A percentile compares a stretch with the other conserved stretches of the same genome.
These are phyloP conservation scores for Chymomyza amoena DNA, from an alignment of 2,888 invertebrate species.

Conservation along the genomic window DNA sequence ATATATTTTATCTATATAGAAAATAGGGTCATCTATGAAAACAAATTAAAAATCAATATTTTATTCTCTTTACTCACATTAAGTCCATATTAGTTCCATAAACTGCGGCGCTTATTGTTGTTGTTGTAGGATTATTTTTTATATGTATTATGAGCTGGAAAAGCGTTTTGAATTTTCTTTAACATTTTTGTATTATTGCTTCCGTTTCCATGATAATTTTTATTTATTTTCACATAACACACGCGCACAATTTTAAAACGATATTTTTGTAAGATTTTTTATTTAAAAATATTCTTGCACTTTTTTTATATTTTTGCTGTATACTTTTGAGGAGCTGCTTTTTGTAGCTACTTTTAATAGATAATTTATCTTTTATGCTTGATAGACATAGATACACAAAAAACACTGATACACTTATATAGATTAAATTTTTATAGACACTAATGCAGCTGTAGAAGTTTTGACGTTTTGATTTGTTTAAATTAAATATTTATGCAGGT, in stretches of 20 bases:
- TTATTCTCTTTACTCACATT: slow-evolving; percentile 45
- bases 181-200: neutral
- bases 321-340: neutral
- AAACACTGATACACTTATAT: slow-evolving; percentile 1
- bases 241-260: slow-evolving; percentile 2
- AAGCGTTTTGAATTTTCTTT: slow-evolving; percentile 4
- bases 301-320: neutral
- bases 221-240: neutral
- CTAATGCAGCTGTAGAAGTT: slow-evolving; percentile 15
- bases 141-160: slow-evolving; percentile 2
- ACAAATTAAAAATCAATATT: slow-evolving; percentile 16
- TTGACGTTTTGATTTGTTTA: slow-evolving; percentile 3
- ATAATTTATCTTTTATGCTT: neutral
- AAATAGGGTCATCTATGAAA: neutral
- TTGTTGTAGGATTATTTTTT: neutral
- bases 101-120: slow-evolving; percentile 4
- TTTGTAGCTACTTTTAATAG: neutral
- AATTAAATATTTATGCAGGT: slow-evolving; percentile 14
- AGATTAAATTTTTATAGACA: slow-evolving; percentile 34
- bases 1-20: neutral
- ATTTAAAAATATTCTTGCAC: neutral
- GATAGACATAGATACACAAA: slow-evolving; percentile 12
- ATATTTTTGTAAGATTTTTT: neutral
- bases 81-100: slow-evolving; percentile 26
- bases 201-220: slow-evolving; percentile 1